These are phyloP conservation scores for Alosa sapidissima DNA, from an alignment of 2,797 vertebrate species.

Conservation along the genomic window DNA sequence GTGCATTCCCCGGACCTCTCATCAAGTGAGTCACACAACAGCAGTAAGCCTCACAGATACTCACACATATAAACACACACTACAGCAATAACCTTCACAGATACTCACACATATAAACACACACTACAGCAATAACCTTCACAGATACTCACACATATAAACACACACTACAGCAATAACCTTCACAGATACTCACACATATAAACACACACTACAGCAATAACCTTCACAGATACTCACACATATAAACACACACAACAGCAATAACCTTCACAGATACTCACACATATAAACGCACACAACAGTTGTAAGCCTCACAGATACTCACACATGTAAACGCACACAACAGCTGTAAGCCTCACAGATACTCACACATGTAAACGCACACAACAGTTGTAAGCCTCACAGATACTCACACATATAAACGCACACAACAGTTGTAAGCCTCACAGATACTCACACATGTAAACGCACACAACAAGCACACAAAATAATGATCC, in stretches of 20 bases:
- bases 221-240: background rate
- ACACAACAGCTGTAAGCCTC: too few relatives aligned
- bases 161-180: background rate
- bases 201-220: too few relatives aligned
- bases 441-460: background rate
- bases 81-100: background rate
- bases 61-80: too few relatives aligned
- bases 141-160: background rate
- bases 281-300: too few relatives aligned
- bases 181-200: background rate
- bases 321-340: too few relatives aligned
- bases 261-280: too few relatives aligned
- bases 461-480: background rate
- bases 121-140: background rate
- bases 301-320: too few relatives aligned
- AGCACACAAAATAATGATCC: background rate
- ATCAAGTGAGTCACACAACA: slow-evolving; percentile 76
- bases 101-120: background rate
- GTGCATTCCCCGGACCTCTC: slow-evolving; percentile 90
- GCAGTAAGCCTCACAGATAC: too few relatives aligned
- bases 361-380: too few relatives aligned
- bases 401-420: too few relatives aligned
- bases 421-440: background rate
- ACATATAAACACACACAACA: too few relatives aligned
- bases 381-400: background rate